Evolutionary conservation across 2,888 invertebrate genomes (phyloP).

Genomic region (Brachyopa scutellaris): DNA sequence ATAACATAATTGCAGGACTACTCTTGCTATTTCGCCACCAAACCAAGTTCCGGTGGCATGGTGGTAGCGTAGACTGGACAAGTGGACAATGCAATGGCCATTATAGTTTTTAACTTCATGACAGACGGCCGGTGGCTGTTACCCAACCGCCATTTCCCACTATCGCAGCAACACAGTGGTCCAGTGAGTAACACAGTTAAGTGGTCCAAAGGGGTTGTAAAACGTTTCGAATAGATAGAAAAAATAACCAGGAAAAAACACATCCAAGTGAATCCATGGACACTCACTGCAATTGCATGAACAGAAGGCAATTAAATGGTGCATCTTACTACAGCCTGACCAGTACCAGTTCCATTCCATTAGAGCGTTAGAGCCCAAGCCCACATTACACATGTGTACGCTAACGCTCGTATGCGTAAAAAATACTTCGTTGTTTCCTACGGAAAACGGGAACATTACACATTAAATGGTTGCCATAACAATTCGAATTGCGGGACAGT

Average conservation of each 20-base stretch:
- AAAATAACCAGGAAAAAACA: constrained; percentile 17
- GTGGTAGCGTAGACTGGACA: constrained; percentile 14
- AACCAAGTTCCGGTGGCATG: neutral
- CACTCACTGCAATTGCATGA: constrained; percentile 49
- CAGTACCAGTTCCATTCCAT: constrained; percentile 13
- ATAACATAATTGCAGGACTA: constrained; percentile 32
- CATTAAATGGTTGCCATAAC: constrained; percentile 17
- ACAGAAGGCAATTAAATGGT: constrained; percentile 62
- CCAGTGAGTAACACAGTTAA: constrained; percentile 36
- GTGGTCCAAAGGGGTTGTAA: constrained; percentile 53
- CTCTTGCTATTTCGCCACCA: constrained; percentile 10
- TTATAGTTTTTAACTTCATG: constrained; percentile 65
- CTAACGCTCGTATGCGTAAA: constrained; percentile 3
- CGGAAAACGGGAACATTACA: constrained; percentile 5
- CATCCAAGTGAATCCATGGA: constrained; percentile 42
- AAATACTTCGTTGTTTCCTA: constrained; percentile 8
- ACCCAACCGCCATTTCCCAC: constrained; percentile 37
- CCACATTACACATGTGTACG: constrained; percentile 8
- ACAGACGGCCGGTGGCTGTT: constrained; percentile 49
- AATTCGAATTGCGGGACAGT: constrained; percentile 19
- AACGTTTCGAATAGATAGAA: constrained; percentile 9
- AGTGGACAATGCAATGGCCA: constrained; percentile 50
- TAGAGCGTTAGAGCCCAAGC: neutral
- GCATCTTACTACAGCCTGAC: constrained; percentile 49
- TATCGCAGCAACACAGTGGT: constrained; percentile 14